These are phyloP conservation scores for Hystrix cristata DNA, from an alignment of 2,113 vertebrate species.

Conservation along the genomic window DNA sequence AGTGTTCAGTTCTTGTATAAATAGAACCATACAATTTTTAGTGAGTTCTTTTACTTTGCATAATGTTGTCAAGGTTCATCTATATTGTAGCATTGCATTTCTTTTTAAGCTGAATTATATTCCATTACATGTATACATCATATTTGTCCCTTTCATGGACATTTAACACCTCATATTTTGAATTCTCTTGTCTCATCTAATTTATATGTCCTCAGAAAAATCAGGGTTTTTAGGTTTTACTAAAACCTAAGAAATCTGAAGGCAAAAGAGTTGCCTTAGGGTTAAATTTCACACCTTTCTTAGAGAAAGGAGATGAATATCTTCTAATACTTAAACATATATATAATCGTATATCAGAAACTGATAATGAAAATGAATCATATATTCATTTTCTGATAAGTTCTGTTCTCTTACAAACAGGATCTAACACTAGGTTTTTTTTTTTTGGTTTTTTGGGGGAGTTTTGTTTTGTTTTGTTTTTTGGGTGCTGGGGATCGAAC, in stretches of 20 bases:
- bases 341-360: not conserved
- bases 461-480: too few relatives aligned
- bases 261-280: slow-evolving; percentile 4
- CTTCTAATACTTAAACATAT: not conserved
- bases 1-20: not conserved
- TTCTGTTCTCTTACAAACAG: slow-evolving; percentile 24
- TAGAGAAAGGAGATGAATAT: not conserved
- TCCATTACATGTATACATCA: not conserved
- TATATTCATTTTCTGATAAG: slow-evolving; percentile 10
- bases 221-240: slow-evolving; percentile 4
- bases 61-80: not conserved
- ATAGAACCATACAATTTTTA: not conserved
- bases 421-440: not conserved
- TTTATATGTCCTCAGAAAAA: slow-evolving; percentile 17
- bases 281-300: slow-evolving; percentile 16
- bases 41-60: slow-evolving; percentile 49
- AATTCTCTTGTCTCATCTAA: slow-evolving; percentile 38
- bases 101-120: slow-evolving; percentile 24
- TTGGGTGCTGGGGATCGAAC: too few relatives aligned
- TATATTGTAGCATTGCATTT: not conserved
- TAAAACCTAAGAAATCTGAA: not conserved
- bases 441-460: too few relatives aligned
- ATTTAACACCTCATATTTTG: slow-evolving; percentile 33
- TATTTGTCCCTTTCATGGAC: slow-evolving; percentile 13
- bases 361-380: too few relatives aligned